These are phyloP conservation scores for Palythoa caribaeorum DNA, from an alignment of 92 coral and sea anemone species.

Conservation along the genomic window DNA sequence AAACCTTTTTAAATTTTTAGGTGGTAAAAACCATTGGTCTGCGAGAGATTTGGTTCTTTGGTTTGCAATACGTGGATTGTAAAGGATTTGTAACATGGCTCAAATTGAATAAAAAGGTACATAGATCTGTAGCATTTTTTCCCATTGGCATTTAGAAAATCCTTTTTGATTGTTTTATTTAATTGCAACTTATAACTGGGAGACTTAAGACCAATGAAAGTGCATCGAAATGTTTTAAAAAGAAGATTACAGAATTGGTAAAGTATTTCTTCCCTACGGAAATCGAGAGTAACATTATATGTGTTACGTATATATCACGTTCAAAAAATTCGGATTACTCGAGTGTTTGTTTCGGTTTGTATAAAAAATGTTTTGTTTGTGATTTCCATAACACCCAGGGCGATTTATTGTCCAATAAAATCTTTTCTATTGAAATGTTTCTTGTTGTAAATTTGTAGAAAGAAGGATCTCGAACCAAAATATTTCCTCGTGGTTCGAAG, in stretches of 20 bases:
- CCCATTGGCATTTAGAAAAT: slow-evolving; percentile 12
- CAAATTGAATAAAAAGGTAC: slow-evolving; percentile 91
- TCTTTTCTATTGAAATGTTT: background rate
- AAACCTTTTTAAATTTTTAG: slow-evolving; percentile 46
- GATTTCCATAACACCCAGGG: background rate
- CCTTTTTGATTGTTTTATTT: background rate
- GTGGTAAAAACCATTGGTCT: slow-evolving; percentile 95
- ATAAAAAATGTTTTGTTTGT: slow-evolving; percentile 19
- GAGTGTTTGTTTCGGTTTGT: background rate
- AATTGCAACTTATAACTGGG: background rate
- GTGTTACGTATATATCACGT: background rate
- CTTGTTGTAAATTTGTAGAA: background rate
- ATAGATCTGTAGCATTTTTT: background rate
- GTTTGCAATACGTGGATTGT: slow-evolving; percentile 80
- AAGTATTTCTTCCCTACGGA: background rate
- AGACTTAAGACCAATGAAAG: background rate
- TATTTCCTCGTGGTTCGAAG: background rate
- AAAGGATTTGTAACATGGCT: slow-evolving; percentile 88
- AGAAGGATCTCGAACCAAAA: too few species aligned
- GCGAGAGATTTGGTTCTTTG: slow-evolving; percentile 98
- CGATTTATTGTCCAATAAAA: background rate
- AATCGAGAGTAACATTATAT: background rate
- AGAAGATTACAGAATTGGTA: background rate
- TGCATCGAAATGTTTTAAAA: background rate
- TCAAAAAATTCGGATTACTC: background rate